Percentiles rank a stretch among this genome's conserved stretches.
These are phyloP conservation scores for Rhinoderma darwinii DNA, from an alignment of 2,113 vertebrate genomes.

Conservation along the genomic window DNA sequence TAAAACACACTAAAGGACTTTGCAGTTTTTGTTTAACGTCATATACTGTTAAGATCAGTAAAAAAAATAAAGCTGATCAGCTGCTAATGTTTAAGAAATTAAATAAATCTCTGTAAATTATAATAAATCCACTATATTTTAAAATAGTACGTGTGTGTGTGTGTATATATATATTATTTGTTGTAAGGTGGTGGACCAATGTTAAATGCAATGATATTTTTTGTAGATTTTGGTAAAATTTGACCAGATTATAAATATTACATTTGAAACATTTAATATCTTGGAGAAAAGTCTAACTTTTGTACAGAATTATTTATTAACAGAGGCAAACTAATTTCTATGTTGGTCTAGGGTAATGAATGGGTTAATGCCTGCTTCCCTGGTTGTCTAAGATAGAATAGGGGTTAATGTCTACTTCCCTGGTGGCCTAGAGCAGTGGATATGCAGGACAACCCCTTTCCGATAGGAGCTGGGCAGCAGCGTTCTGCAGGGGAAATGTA, in stretches of 20 bases:
- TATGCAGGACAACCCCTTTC: too few relatives aligned
- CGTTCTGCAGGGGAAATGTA: too few relatives aligned
- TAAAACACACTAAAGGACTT: not conserved
- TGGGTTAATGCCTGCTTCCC: too few relatives aligned
- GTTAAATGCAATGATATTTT: not conserved
- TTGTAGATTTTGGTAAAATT: not conserved
- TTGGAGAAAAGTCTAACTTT: not conserved
- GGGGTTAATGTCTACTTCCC: too few relatives aligned
- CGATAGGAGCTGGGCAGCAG: too few relatives aligned
- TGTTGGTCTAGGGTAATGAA: too few relatives aligned
- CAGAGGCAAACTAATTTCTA: too few relatives aligned
- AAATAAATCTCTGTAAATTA: constrained; percentile 45
- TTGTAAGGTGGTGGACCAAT: constrained; percentile 9
- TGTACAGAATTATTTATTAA: not conserved
- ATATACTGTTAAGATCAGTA: constrained; percentile 35
- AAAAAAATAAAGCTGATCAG: constrained; percentile 22
- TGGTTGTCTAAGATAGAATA: too few relatives aligned
- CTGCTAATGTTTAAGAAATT: constrained; percentile 50
- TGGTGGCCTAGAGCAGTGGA: too few relatives aligned
- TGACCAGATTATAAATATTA: not conserved
- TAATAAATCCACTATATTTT: not conserved
- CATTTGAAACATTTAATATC: not conserved
- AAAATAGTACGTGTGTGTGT: too few relatives aligned
- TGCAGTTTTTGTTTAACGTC: not conserved
- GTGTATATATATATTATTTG: constrained; percentile 25